Base-by-base conservation (phyloP, 2,888 invertebrate genomes). In the Dolichomitus sp. region DNA sequence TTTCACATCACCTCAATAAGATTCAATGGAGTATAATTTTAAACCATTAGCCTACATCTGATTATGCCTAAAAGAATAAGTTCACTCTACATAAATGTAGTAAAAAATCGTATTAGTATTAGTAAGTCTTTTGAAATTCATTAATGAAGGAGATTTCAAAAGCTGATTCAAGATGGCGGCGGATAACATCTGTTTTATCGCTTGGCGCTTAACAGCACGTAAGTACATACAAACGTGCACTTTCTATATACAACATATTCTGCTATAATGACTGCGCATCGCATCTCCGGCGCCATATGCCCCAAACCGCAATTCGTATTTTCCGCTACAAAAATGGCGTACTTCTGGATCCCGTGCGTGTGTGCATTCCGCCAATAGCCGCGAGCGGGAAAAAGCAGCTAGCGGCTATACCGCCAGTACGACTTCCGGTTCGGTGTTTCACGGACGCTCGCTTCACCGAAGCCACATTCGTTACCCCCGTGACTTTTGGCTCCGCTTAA, bases 371-470 rank as follows among this genome's bases (percentile, higher is more conserved):
- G 27, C 48, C 59, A 59, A 45, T 72, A 40, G n/a, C 23, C 66
- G 68, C 33, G 57, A 54, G 57, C 76, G 76, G 54, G 68, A 68
- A 76, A 68, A 37, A 23, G 11, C 19, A 66, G n/a, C 45, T 11
- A 45, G 12, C 65, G 45, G n/a, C 7, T 6, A 63, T 37, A 27
- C 48, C 23, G 17, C 14, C 63, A 52, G 40, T 27, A 12, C 42
- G 23, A 82, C 66, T 79, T 82, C 82, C 82, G 82, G 79, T 82
- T 70, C 12, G 63, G 30, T 68, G 77, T 81, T 59, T 66, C 50
- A 72, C 68, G 69, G 70, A 57, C 57, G 70, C 63, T 72, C 27
- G 40, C 23, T 19, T 19, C 30, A 69, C 57, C 73, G 73, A 78
- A 81, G 77, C 73, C 61, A 81, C 63, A 30, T 57, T 37, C 45